phyloP scores from a whole-genome alignment of 2,113 vertebrate species.

The Seriola aureovittata region DNA sequence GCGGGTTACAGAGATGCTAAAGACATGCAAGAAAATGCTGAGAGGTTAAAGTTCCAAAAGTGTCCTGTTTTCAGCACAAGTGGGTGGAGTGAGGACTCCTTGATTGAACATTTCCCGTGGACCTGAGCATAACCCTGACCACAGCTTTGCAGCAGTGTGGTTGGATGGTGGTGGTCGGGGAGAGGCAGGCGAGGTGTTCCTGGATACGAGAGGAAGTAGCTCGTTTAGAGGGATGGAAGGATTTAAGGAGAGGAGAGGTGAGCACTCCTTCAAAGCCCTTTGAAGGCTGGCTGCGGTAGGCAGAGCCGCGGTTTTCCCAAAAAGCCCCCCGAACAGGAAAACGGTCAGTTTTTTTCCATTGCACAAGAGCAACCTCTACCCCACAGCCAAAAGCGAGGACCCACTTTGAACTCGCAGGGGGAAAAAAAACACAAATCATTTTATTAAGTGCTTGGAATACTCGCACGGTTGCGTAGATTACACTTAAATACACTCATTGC shows the following conservation, averaged over 20 bases:
- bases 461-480: slow-evolving; percentile 54
- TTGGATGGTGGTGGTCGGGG: slow-evolving; percentile 22
- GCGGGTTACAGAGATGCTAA: slow-evolving; percentile 23
- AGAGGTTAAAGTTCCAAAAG: slow-evolving; percentile 26
- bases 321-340: slow-evolving; percentile 75
- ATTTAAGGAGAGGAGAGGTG: slow-evolving; percentile 66
- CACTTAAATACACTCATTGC: slow-evolving; percentile 60
- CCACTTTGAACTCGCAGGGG: slow-evolving; percentile 80
- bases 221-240: slow-evolving; percentile 61
- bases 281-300: slow-evolving; percentile 78
- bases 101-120: slow-evolving; percentile 66
- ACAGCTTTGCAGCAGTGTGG: slow-evolving; percentile 42
- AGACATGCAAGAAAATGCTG: slow-evolving; percentile 20
- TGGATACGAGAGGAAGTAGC: slow-evolving; percentile 62
- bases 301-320: slow-evolving; percentile 72
- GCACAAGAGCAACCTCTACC: slow-evolving; percentile 75
- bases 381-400: slow-evolving; percentile 65
- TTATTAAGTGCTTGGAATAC: slow-evolving; percentile 83
- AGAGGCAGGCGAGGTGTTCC: slow-evolving; percentile 63
- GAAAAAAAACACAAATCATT: slow-evolving; percentile 78
- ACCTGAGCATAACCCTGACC: slow-evolving; percentile 45
- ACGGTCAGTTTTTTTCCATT: slow-evolving; percentile 73
- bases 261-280: slow-evolving; percentile 64
- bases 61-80: slow-evolving; percentile 24
- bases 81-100: slow-evolving; percentile 43